phyloP scores from a whole-genome alignment of 2,797 vertebrate genomes.

The Pantherophis vulpinus region DNA sequence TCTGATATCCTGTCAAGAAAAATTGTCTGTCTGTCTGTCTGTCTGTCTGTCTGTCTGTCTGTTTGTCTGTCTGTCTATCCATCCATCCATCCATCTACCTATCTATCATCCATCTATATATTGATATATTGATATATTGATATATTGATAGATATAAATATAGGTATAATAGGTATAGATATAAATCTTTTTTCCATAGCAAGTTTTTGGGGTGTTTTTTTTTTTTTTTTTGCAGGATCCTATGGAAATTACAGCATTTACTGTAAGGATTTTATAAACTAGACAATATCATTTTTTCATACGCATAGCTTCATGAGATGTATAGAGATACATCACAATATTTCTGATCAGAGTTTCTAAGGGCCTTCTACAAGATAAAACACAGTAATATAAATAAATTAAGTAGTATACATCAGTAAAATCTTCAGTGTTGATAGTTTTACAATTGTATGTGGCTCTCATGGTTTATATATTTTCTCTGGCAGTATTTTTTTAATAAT shows the following conservation, averaged over 20 bases:
- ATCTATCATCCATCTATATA: too few species aligned
- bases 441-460: not conserved
- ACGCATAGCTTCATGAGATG: constrained; percentile 19
- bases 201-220: not conserved
- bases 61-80: too few species aligned
- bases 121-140: too few species aligned
- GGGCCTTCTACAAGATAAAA: not conserved
- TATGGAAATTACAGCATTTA: not conserved
- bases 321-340: constrained; percentile 28
- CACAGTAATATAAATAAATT: not conserved
- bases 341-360: not conserved
- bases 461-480: not conserved
- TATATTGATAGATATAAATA: too few species aligned
- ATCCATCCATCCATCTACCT: too few species aligned
- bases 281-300: not conserved
- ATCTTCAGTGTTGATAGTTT: not conserved
- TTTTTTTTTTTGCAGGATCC: not conserved
- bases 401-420: not conserved
- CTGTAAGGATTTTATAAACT: not conserved
- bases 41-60: too few species aligned
- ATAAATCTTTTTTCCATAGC: not conserved
- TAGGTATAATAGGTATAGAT: too few species aligned
- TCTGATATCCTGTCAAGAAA: not conserved
- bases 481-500: not conserved
- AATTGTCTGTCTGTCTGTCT: not conserved